A percentile compares a stretch with the other conserved stretches of the same genome.
Conservation (phyloP, 2,888 invertebrate species). For the Drosophila aldrichi region DNA sequence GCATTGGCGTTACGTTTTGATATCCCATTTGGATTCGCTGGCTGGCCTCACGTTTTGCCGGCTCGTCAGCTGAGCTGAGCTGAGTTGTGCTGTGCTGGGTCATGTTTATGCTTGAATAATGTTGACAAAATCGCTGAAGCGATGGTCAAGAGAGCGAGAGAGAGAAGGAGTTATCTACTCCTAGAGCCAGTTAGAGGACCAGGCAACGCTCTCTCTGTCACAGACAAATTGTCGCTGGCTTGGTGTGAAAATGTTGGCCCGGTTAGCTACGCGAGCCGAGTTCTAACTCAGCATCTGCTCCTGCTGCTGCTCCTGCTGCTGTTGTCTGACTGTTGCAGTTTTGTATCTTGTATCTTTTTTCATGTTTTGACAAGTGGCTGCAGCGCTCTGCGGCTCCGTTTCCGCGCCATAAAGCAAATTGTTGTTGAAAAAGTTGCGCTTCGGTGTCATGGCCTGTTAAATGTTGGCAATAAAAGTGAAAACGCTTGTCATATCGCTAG, state of each 20-base stretch:
- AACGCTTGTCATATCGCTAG: slow-evolving; percentile 71
- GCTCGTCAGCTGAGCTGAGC: slow-evolving; percentile 58
- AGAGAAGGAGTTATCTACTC: slow-evolving; percentile 38
- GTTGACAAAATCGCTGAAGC: slow-evolving; percentile 78
- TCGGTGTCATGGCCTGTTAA: slow-evolving; percentile 78
- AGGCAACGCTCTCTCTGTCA: slow-evolving; percentile 48
- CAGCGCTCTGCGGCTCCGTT: slow-evolving; percentile 34
- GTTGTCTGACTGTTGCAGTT: slow-evolving; percentile 46
- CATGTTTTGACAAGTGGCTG: slow-evolving; percentile 80
- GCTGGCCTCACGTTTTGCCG: slow-evolving; percentile 45
- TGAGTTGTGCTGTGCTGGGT: slow-evolving; percentile 54
- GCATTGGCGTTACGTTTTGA: slow-evolving; percentile 11
- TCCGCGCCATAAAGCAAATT: slow-evolving; percentile 76
- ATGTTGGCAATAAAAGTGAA: slow-evolving; percentile 81
- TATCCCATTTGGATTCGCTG: slow-evolving; percentile 37
- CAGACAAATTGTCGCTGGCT: slow-evolving; percentile 71
- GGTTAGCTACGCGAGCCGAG: slow-evolving; percentile 31
- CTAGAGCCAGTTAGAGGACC: slow-evolving; percentile 20
- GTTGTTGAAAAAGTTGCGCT: slow-evolving; percentile 73
- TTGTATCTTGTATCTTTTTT: slow-evolving; percentile 61
- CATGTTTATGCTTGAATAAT: slow-evolving; percentile 82
- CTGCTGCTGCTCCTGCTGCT: too few species aligned
- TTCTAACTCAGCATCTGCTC: background rate
- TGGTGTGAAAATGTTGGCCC: slow-evolving; percentile 74
- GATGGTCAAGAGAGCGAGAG: slow-evolving; percentile 40